A percentile compares a stretch with the other conserved stretches of the same genome.
phyloP scores from a whole-genome alignment of 2,797 vertebrate genomes.

The Eulemur albifrons region DNA sequence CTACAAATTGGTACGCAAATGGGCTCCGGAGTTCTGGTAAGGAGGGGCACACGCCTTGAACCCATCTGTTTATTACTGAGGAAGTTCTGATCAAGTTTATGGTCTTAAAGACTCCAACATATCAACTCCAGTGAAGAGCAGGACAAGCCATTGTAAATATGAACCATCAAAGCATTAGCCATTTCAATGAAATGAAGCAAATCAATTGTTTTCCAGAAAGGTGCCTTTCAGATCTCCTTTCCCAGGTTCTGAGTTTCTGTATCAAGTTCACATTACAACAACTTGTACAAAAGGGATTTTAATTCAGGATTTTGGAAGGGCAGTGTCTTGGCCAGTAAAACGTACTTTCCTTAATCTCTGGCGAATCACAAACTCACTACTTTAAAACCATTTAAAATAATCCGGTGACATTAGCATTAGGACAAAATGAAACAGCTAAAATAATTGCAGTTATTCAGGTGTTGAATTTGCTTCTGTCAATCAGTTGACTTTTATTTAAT shows the following conservation, averaged over 20 bases:
- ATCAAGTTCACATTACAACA: constrained; percentile 80
- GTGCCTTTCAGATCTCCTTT: constrained; percentile 89
- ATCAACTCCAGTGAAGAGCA: constrained; percentile 85
- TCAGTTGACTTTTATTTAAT: constrained; percentile 23
- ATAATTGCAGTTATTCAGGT: background rate
- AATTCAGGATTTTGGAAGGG: constrained; percentile 74
- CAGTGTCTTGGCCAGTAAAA: constrained; percentile 72
- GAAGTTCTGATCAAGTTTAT: constrained; percentile 88
- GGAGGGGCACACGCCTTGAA: constrained; percentile 79
- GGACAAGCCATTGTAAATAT: constrained; percentile 88
- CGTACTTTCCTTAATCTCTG: constrained; percentile 70
- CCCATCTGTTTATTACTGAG: constrained; percentile 85
- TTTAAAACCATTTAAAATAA: constrained; percentile 30
- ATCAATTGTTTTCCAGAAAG: constrained; percentile 87
- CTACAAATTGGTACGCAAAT: constrained; percentile 86
- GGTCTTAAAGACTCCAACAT: constrained; percentile 86
- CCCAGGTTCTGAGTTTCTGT: constrained; percentile 76
- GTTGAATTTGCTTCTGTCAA: background rate
- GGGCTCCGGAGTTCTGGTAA: constrained; percentile 73
- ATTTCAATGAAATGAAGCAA: constrained; percentile 90
- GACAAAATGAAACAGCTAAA: constrained; percentile 6
- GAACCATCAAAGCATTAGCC: constrained; percentile 89
- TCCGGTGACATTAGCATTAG: background rate
- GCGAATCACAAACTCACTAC: constrained; percentile 57
- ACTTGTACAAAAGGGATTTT: constrained; percentile 74